Percentiles rank a stretch among this genome's conserved stretches.
Evolutionary conservation across 2,888 invertebrate genomes (phyloP).

Genomic region (Crepidodera aurea): DNA sequence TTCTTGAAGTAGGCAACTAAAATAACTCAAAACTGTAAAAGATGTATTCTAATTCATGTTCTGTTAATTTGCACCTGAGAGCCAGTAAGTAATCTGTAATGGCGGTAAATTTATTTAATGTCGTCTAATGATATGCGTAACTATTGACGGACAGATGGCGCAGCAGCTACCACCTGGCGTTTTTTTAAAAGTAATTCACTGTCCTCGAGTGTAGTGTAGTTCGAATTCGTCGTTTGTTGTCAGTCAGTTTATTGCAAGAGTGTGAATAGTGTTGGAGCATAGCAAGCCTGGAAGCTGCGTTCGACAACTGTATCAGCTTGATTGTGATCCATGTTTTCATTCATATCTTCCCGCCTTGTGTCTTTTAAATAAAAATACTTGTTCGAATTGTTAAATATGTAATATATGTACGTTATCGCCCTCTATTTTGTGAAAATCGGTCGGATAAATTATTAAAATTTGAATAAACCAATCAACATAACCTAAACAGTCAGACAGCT

Average conservation of each 20-base stretch:
- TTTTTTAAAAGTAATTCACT: conserved; percentile 32
- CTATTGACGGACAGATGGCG: conserved; percentile 18
- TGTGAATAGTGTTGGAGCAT: conserved; percentile 52
- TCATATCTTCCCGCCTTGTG: conserved; percentile 41
- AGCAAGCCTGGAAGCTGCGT: conserved; percentile 51
- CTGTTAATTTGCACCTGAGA: too few species aligned
- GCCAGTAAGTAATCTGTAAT: too few species aligned
- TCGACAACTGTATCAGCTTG: conserved; percentile 53
- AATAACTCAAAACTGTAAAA: too few species aligned
- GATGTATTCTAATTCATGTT: too few species aligned
- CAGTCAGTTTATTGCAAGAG: conserved; percentile 49
- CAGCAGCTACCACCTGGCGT: not conserved
- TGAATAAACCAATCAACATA: conserved; percentile 41
- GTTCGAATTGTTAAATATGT: conserved; percentile 41
- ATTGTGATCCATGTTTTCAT: conserved; percentile 54
- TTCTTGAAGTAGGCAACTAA: too few species aligned
- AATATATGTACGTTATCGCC: conserved; percentile 37
- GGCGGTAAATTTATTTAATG: too few species aligned
- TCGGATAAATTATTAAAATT: conserved; percentile 34
- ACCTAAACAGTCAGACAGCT: conserved; percentile 44
- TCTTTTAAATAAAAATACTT: conserved; percentile 38
- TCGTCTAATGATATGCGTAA: too few species aligned
- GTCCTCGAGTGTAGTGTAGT: conserved; percentile 21
- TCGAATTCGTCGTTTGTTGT: conserved; percentile 28
- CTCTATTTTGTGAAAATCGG: conserved; percentile 27